Conservation (phyloP, 2,888 invertebrate genomes). For the Rhingia rostrata region DNA sequence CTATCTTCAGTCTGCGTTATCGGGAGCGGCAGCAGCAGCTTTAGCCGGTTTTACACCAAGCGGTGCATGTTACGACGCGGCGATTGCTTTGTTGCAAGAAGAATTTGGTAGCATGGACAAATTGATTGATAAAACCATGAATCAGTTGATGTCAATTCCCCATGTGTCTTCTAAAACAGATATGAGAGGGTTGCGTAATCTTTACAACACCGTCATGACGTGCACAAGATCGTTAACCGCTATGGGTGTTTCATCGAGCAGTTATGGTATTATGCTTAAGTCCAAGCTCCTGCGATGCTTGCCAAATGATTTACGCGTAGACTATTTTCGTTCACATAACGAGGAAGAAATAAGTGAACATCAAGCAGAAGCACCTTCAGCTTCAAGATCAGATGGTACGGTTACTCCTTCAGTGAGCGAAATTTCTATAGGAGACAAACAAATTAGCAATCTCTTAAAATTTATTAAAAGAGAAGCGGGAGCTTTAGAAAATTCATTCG, state of each 20-base stretch:
- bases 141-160: conserved; percentile 31
- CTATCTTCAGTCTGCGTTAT: conserved; percentile 19
- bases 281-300: conserved; percentile 33
- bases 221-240: conserved; percentile 28
- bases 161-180: conserved; percentile 12
- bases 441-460: too few species aligned
- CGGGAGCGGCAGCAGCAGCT: conserved; percentile 29
- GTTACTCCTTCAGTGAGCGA: conserved; percentile 10
- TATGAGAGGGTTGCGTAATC: conserved; percentile 18
- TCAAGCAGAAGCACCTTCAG: background rate
- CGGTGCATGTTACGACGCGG: conserved; percentile 16
- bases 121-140: too few species aligned
- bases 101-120: conserved; percentile 38
- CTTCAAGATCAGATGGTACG: too few species aligned
- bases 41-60: conserved; percentile 21
- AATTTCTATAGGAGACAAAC: conserved; percentile 8
- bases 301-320: conserved; percentile 24
- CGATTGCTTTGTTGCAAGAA: conserved; percentile 23
- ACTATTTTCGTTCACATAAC: conserved; percentile 13
- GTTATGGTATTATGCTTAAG: conserved; percentile 32
- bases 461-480: conserved; percentile 19
- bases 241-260: conserved; percentile 8
- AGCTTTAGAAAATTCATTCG: conserved; percentile 18
- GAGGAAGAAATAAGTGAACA: conserved; percentile 6
- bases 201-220: conserved; percentile 30